Conservation (phyloP, 2,113 vertebrate species). For the Mola mola region DNA sequence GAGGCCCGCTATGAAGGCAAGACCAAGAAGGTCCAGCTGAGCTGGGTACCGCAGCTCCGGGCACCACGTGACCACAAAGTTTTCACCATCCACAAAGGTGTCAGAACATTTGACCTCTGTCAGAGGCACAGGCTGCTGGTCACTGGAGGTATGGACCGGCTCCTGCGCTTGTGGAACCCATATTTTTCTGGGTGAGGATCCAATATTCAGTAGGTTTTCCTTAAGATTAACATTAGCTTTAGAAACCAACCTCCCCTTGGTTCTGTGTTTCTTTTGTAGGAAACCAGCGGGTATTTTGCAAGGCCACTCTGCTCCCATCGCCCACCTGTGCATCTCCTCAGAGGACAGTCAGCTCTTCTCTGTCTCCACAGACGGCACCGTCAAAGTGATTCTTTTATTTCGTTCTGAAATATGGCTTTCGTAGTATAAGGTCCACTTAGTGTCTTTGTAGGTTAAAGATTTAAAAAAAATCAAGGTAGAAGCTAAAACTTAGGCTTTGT, state of each 20-base stretch:
- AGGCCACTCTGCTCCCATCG: conserved; percentile 76
- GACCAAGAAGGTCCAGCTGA: conserved; percentile 55
- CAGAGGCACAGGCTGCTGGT: conserved; percentile 77
- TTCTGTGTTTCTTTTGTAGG: conserved; percentile 61
- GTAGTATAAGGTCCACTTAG: too few species aligned
- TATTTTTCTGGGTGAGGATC: conserved; percentile 69
- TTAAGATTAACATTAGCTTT: neutral
- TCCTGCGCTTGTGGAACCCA: conserved; percentile 83
- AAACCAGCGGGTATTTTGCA: conserved; percentile 76
- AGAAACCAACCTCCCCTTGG: neutral
- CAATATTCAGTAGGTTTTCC: neutral
- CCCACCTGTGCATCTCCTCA: conserved; percentile 70
- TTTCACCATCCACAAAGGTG: conserved; percentile 76
- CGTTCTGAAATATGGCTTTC: neutral
- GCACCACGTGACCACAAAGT: conserved; percentile 68
- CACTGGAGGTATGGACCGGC: conserved; percentile 79
- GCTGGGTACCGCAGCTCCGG: conserved; percentile 63
- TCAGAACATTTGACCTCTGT: conserved; percentile 79
- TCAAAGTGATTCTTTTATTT: conserved; percentile 69
- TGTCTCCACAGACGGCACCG: conserved; percentile 73
- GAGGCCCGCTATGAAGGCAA: conserved; percentile 68
- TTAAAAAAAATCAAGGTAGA: too few species aligned
- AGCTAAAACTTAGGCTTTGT: too few species aligned
- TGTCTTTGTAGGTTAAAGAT: too few species aligned
- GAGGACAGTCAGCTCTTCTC: conserved; percentile 82